Base-by-base conservation (phyloP, 2,888 invertebrate species). In the Troides oblongomaculatus region DNA sequence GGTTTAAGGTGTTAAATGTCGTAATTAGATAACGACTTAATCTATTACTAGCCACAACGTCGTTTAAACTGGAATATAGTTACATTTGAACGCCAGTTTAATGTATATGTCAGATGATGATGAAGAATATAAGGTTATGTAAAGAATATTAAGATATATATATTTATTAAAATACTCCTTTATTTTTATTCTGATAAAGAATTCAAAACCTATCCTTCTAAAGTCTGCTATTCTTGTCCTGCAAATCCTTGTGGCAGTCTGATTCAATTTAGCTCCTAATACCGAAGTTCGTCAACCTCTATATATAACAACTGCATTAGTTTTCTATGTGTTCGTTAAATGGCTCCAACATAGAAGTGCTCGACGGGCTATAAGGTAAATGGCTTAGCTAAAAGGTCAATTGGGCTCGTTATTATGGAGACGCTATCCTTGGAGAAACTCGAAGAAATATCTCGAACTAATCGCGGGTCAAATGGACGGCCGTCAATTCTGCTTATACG, bases 401-500 rank as follows among this genome's bases (percentile, higher is more conserved):
- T 46, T 61, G 61, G 25, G 64, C 25, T 66, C 66, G 63, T 70
- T 64, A 63, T 66, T 70, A 70, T 60, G 23, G 50, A 66, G 66
- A 63, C 62, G 66, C 23, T 56, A 66, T 66, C 70, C 70, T 70
- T 59, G 50, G 63, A 64, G 70, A 67, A 67, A 70, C 66, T 63
- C 25, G 56, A 25, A 14, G 70, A 63, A 63, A 70, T 64, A 67
- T 59, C 53, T 59, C 25, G 60, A 62, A 39, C 67, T 56, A 62
- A 67, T 68, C 63, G 63, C 43, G 58, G 62, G 67, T 62, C 67
- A 67, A 67, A 67, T 39, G 7, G 67, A 17, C 23, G 53, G 43
- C 57, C 25, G 17, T 61, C 39, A 50, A 62, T 56, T 62, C 67
- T 36, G 66, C 21, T 61, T 61, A n/a, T 60, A 60, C 21, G 50